These are phyloP conservation scores for Oncorhynchus clarkii DNA, from an alignment of 2,113 vertebrate species.

Conservation along the genomic window DNA sequence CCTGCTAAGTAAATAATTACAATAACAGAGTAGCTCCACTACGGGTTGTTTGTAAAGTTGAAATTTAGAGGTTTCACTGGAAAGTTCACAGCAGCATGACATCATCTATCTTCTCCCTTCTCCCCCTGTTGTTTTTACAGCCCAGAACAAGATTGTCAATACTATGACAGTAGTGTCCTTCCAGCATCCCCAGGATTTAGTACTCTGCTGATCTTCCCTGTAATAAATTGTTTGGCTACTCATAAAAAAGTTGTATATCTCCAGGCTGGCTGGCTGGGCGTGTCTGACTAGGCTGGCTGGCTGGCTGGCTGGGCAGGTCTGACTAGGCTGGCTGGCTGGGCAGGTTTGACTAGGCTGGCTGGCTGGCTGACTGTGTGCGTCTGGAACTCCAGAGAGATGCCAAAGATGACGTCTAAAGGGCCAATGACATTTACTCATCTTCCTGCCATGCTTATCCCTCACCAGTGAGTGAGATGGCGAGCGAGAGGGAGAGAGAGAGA, in stretches of 20 bases:
- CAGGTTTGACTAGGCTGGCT: no score
- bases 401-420: constrained; percentile 83
- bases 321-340: no score
- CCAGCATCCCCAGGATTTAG: constrained; percentile 3
- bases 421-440: constrained; percentile 95
- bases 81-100: not conserved
- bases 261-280: not conserved
- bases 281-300: no score
- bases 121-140: constrained; percentile 1
- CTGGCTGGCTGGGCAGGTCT: no score
- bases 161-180: not conserved
- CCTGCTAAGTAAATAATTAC: not conserved
- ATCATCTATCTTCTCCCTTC: not conserved
- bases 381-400: constrained; percentile 81
- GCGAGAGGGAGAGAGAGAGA: not conserved
- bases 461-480: constrained; percentile 77
- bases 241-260: not conserved
- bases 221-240: not conserved
- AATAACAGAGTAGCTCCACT: not conserved
- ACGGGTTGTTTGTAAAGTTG: not conserved
- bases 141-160: not conserved
- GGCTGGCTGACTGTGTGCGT: constrained; percentile 1
- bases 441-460: constrained; percentile 85
- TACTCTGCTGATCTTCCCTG: not conserved
- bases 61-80: not conserved